Evolutionary conservation across 2,888 invertebrate genomes (phyloP).

Genomic region (Eilema griseolum): DNA sequence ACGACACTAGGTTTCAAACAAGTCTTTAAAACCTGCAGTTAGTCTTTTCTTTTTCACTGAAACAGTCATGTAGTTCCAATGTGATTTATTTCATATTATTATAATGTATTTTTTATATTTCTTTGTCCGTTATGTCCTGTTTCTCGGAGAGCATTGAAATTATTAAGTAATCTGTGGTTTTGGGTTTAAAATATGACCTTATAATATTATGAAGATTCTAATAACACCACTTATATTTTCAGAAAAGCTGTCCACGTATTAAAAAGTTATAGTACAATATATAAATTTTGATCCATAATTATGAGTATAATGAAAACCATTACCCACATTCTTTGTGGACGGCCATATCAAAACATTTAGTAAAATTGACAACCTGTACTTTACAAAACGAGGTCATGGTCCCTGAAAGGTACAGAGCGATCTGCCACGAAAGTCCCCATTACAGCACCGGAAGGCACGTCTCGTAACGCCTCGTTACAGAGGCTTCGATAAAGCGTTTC

Average conservation of each 20-base stretch:
- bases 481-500: slow-evolving; percentile 39
- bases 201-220: too few relatives aligned
- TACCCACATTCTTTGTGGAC: neutral
- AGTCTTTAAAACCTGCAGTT: neutral
- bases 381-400: slow-evolving; percentile 15
- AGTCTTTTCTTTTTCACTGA: too few relatives aligned
- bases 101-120: neutral
- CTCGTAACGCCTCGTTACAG: slow-evolving; percentile 28
- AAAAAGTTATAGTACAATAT: neutral
- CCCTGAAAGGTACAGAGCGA: slow-evolving; percentile 6
- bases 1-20: neutral
- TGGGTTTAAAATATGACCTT: too few relatives aligned
- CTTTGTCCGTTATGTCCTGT: neutral
- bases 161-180: neutral
- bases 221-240: too few relatives aligned
- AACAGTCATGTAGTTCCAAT: too few relatives aligned
- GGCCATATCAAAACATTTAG: neutral
- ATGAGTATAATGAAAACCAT: neutral
- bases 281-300: too few relatives aligned
- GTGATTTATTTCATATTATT: neutral
- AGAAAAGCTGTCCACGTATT: too few relatives aligned
- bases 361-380: neutral
- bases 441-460: slow-evolving; percentile 28
- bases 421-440: slow-evolving; percentile 22
- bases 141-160: neutral